These are phyloP conservation scores for Platerodrilus igneus DNA, from an alignment of 2,888 invertebrate species.

Conservation along the genomic window DNA sequence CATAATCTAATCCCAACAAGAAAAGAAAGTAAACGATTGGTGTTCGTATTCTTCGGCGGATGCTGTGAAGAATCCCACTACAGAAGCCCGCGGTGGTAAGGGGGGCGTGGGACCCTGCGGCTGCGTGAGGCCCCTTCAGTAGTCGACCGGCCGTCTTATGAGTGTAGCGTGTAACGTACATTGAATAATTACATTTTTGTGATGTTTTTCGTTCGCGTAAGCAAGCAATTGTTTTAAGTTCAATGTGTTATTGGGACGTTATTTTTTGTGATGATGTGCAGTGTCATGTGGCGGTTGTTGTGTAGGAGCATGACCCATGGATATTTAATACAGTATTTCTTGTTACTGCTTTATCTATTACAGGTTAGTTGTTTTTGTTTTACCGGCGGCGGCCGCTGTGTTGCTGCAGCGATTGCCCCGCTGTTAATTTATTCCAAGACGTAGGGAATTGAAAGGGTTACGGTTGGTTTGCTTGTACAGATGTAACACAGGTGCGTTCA, in stretches of 20 bases:
- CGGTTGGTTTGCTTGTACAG: too few species aligned
- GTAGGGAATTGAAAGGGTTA: too few species aligned
- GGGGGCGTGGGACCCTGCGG: conserved; percentile 41
- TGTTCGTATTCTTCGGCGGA: conserved; percentile 43
- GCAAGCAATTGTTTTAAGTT: conserved; percentile 27
- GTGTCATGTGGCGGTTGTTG: conserved; percentile 52
- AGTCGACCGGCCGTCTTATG: conserved; percentile 42
- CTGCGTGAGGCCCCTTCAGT: conserved; percentile 45
- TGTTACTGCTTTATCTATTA: conserved; percentile 47
- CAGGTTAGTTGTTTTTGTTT: conserved; percentile 42
- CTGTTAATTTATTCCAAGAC: too few species aligned
- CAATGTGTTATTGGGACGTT: conserved; percentile 36
- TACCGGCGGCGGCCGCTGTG: not conserved
- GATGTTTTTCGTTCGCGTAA: conserved; percentile 24
- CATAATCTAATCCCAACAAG: conserved; percentile 1
- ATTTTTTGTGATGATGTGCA: conserved; percentile 49
- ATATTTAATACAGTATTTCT: conserved; percentile 51
- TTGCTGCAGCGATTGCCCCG: too few species aligned
- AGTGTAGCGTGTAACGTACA: conserved; percentile 30
- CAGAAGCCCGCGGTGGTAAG: conserved; percentile 38
- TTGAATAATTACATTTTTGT: too few species aligned
- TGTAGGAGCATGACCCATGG: conserved; percentile 53
- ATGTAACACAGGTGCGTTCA: too few species aligned
- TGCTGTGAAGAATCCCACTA: conserved; percentile 38
- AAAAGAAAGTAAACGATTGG: conserved; percentile 36